Conservation (phyloP, 1,140 invertebrate species). For the Tenebrio molitor region DNA sequence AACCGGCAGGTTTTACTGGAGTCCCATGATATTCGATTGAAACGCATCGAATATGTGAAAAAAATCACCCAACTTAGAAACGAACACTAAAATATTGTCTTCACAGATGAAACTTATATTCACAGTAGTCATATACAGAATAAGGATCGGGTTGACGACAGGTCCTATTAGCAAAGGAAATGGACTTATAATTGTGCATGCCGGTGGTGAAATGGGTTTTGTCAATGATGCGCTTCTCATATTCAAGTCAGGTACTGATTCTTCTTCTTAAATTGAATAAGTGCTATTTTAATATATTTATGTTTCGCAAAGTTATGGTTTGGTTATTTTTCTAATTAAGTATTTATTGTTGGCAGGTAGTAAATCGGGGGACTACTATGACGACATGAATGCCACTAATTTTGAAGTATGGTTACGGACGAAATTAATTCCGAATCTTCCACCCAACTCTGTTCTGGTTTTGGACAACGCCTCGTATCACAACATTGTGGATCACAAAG, state of each 20-base stretch:
- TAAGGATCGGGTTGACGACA: no score
- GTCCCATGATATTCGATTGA: not conserved
- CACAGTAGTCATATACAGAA: not conserved
- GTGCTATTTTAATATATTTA: no score
- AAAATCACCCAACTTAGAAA: not conserved
- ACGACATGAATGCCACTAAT: not conserved
- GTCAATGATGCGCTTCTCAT: not conserved
- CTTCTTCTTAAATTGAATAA: not conserved
- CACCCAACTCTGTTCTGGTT: not conserved
- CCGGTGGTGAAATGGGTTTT: no score
- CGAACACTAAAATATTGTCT: not conserved
- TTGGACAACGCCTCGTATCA: no score
- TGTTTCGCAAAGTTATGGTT: no score
- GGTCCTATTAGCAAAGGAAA: no score
- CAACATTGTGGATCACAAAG: not conserved
- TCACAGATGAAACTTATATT: not conserved
- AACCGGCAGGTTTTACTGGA: not conserved
- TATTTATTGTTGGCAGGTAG: not conserved
- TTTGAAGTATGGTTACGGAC: not conserved
- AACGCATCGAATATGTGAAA: not conserved
- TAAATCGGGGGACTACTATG: not conserved
- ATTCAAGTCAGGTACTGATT: not conserved
- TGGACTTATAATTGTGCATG: no score
- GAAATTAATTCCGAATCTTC: not conserved
- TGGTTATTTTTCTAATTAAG: no score